Percentiles rank a stretch among this genome's conserved stretches.
phyloP scores from a whole-genome alignment of 2,113 vertebrate genomes.

The Nesoenas mayeri region DNA sequence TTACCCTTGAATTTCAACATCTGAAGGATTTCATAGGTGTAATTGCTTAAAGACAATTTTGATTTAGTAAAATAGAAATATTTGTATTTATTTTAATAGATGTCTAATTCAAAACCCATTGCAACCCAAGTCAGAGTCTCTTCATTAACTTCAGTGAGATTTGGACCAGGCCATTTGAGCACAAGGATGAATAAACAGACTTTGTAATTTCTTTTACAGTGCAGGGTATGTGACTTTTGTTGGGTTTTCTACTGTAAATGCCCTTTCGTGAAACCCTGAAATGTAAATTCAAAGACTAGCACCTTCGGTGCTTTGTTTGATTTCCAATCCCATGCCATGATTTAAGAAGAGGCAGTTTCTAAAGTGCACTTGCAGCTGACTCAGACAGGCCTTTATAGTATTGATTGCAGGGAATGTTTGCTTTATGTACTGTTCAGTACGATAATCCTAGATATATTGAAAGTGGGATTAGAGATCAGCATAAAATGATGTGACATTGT shows the following conservation, averaged over 20 bases:
- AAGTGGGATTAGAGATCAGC: slow-evolving; percentile 53
- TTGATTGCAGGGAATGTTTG: slow-evolving; percentile 58
- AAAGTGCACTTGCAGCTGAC: slow-evolving; percentile 46
- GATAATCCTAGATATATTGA: slow-evolving; percentile 56
- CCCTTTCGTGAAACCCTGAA: background rate
- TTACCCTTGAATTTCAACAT: background rate
- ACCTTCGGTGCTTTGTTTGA: background rate
- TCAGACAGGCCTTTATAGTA: slow-evolving; percentile 27
- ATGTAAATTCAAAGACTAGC: slow-evolving; percentile 16
- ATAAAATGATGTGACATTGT: slow-evolving; percentile 59
- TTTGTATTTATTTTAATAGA: background rate
- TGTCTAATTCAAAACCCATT: background rate
- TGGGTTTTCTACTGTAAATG: background rate
- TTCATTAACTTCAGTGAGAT: background rate
- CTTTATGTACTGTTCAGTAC: slow-evolving; percentile 45
- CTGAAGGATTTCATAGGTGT: background rate
- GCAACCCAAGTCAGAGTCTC: background rate
- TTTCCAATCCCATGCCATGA: background rate
- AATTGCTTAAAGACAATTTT: background rate
- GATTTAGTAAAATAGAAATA: background rate
- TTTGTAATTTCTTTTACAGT: background rate
- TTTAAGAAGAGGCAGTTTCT: slow-evolving; percentile 37
- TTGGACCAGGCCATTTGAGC: background rate
- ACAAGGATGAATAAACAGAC: background rate
- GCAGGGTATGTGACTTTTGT: background rate